phyloP scores from a whole-genome alignment of 2,113 vertebrate species.

The Ptyas mucosa region DNA sequence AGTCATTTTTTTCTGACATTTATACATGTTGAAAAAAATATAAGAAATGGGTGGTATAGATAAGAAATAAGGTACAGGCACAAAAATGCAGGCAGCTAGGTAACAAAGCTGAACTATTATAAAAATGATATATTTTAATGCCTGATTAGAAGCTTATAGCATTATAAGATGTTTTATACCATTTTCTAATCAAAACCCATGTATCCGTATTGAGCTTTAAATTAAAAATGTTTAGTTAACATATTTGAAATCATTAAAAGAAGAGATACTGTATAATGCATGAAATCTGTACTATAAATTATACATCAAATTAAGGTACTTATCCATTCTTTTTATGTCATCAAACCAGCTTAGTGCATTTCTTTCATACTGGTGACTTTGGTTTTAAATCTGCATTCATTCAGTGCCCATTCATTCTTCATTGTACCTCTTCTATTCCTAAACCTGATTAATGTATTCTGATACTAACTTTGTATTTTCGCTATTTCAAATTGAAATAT shows the following conservation, averaged over 20 bases:
- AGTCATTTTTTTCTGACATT: not conserved
- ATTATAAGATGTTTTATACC: not conserved
- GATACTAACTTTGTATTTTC: not conserved
- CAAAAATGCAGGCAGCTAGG: not conserved
- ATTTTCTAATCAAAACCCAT: not conserved
- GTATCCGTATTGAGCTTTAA: not conserved
- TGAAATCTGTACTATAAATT: not conserved
- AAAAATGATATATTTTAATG: not conserved
- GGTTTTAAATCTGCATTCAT: not conserved
- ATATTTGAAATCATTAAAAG: not conserved
- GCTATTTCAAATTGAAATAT: not conserved
- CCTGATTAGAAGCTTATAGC: not conserved
- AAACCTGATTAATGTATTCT: not conserved
- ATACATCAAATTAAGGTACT: not conserved
- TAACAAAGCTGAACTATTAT: not conserved
- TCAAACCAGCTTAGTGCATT: not conserved
- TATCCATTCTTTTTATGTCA: not conserved
- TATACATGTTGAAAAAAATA: not conserved
- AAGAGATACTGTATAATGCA: not conserved
- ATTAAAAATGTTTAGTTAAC: not conserved
- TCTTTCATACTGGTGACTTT: not conserved
- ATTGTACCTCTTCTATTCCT: not conserved
- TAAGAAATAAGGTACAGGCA: not conserved
- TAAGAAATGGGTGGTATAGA: not conserved
- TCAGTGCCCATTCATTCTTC: not conserved